Evolutionary conservation across 2,113 vertebrate genomes (phyloP), one percentile per base, ranked within the genome.

Genomic region (Tachycineta bicolor): DNA sequence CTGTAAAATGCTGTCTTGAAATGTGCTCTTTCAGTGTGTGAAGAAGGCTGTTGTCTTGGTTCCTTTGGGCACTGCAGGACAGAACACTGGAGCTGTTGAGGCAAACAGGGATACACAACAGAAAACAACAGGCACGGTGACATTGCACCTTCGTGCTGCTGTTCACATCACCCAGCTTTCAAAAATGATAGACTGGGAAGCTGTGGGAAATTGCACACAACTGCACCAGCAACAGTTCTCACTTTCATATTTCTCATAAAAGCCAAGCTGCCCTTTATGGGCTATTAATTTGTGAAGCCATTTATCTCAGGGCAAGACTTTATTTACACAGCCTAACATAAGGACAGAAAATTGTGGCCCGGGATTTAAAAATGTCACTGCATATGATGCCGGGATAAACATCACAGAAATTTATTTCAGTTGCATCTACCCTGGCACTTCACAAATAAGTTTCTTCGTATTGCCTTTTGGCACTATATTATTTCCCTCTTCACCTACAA

Each of bases 231-330:
- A 85, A 62, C 43, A 49, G 56, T 88, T 86, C 60, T 93, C 59
- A 29, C 68, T 71, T 79, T 8, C 49, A 8, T 47, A 23, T 33
- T 90, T 88, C 88, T 63, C 43, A 16, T 59, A 68, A 69, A 89
- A 88, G 59, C 74, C 70, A 65, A 39, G 63, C 74, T 95, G 75
- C 63, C 63, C 63, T 85, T 89, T 84, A 84, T 83, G 70, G 74
- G 53, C 78, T 96, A 76, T 85, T 95, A 88, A 92, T 95, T 90
- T 87, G 78, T 68, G 29, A 83, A 92, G 65, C 67, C 8, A 28
- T 93, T 96, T 93, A 46, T 95, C 65, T 84, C 81, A 46, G 58
- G 70, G 58, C 74, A 90, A 49, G 68, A 15, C 60, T 77, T 47
- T 81, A 58, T 90, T 81, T 94, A 74, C 76, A 90, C 71, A 78